These are phyloP conservation scores for Jordanella pulchra DNA, from an alignment of 2,797 vertebrate species.

Conservation along the genomic window DNA sequence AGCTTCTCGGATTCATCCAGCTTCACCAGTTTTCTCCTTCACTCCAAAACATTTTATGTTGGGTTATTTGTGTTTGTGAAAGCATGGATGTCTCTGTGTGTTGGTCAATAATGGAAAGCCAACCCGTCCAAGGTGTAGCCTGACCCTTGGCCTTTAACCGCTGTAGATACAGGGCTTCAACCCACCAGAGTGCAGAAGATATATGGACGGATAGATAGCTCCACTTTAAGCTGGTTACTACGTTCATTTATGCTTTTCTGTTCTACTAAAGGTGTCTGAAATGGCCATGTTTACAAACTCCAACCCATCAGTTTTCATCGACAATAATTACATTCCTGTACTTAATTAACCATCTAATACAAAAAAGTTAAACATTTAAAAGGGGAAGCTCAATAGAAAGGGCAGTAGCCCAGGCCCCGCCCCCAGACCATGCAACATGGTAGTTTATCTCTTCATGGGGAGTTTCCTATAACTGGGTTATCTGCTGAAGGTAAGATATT, in stretches of 20 bases:
- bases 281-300: background rate
- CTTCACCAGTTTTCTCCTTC: no score
- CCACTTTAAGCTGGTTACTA: background rate
- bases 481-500: conserved; percentile 3
- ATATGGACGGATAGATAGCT: background rate
- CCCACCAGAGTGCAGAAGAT: background rate
- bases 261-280: background rate
- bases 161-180: background rate
- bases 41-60: no score
- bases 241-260: no score
- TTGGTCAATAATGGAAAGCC: no score
- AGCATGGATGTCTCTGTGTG: no score
- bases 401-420: no score
- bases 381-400: background rate
- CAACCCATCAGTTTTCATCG: background rate
- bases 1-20: no score
- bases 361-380: background rate
- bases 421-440: background rate
- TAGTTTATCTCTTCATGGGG: background rate
- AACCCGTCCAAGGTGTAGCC: no score
- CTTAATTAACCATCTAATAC: background rate
- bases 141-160: background rate
- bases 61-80: no score
- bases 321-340: background rate
- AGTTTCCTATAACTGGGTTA: conserved; percentile 5